Evolutionary conservation across 2,797 vertebrate species (phyloP), one percentile per base, ranked within the genome.

Genomic region (Squalus acanthias): DNA sequence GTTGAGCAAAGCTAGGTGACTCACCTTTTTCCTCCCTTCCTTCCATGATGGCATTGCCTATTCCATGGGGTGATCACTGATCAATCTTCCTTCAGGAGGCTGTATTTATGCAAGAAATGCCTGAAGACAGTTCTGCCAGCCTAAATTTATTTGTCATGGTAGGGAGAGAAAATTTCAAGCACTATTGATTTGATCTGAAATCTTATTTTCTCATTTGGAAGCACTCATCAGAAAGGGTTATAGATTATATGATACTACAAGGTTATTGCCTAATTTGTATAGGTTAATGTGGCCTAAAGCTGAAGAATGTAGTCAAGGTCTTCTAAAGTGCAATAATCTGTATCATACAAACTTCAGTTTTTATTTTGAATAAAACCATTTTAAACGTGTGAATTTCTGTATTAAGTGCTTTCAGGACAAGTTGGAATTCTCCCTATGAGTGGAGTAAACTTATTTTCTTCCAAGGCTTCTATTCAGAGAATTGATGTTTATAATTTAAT

Each of bases 251-350:
- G 69, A 95, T 95, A 33, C 60, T 60, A 63, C 39, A 95, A 60
- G 29, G 69, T 74, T 95, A 72, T 95, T 72, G 67, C n/a, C n/a
- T 50, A 95, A 50, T 95, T 92, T 60, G 70, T 95, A 76, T 95
- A 57, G 50, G 46, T 60, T 53, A 53, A 53, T 57, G 50, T 74
- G 94, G 24, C 15, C 50, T n/a, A 33, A 57, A 74, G 29, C 46
- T 57, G 70, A 95, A 95, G 70, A 95, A 53, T 76, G 26, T 74
- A 33, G 50, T 50, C 39, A 95, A 29, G 50, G 93, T 50, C 88
- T 65, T 91, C 9, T 88, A 46, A 95, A 95, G 70, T 76, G 94
- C 94, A 95, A 95, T 95, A 95, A 95, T 57, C 53, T 57, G 53
- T 57, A 57, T 74, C 50, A 46, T 91, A 46, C 24, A 95, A 53